Conservation (phyloP, 1,140 invertebrate genomes). For the Lordiphosa collinella region DNA sequence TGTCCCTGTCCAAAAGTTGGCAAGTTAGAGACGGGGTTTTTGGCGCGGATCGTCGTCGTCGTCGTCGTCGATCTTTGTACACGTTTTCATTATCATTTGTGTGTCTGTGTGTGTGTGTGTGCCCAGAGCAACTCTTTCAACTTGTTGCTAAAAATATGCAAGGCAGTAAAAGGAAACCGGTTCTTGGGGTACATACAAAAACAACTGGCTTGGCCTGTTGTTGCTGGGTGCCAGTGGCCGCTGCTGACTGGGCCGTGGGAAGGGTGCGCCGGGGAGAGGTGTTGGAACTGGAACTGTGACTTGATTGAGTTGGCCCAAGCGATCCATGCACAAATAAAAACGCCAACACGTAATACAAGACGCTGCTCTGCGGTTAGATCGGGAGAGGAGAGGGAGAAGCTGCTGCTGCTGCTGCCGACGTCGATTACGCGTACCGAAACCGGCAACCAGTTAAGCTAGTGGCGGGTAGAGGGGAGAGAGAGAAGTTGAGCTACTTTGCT, state of each 20-base stretch:
- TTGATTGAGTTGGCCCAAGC: conserved; percentile 58
- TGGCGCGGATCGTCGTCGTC: conserved; percentile 37
- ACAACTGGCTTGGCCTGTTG: conserved; percentile 46
- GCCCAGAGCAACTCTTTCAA: conserved; percentile 40
- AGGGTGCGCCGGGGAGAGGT: background rate
- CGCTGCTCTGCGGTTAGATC: conserved; percentile 20
- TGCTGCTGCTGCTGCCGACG: conserved; percentile 8
- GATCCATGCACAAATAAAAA: conserved; percentile 64
- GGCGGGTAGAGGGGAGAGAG: background rate
- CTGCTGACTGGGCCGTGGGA: conserved; percentile 5
- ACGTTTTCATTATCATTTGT: conserved; percentile 61
- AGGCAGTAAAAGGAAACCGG: conserved; percentile 51
- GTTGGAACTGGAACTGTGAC: conserved; percentile 50
- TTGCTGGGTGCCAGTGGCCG: conserved; percentile 66
- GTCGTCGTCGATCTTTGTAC: conserved; percentile 43
- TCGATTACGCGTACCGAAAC: conserved; percentile 37
- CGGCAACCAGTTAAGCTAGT: conserved; percentile 13
- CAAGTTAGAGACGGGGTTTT: conserved; percentile 27
- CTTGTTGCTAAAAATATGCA: conserved; percentile 43
- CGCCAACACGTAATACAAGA: conserved; percentile 71
- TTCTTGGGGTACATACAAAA: conserved; percentile 13
- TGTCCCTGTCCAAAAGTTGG: conserved; percentile 16
- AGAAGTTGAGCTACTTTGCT: conserved; percentile 70
- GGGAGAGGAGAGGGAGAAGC: conserved; percentile 1
- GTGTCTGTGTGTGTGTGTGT: conserved; percentile 13